Percentiles rank a stretch among this genome's conserved stretches.
Conservation (phyloP, 2,113 vertebrate species). For the Paracanthobrama guichenoti region DNA sequence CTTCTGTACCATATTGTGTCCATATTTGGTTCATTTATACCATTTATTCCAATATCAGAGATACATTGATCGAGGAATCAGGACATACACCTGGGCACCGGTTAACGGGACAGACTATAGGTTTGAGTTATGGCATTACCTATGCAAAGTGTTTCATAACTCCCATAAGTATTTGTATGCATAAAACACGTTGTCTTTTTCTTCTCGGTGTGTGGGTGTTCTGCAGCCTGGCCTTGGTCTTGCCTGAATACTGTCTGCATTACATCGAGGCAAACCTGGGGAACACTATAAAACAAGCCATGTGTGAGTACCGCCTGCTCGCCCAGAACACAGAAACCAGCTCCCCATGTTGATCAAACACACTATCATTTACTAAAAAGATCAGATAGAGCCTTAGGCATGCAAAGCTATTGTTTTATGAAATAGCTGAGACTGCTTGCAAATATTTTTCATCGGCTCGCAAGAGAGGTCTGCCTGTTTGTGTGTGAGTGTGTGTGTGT, state of each 20-base stretch:
- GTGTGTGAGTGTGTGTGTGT: no score
- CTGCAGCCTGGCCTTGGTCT: conserved; percentile 91
- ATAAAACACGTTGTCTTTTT: conserved; percentile 18
- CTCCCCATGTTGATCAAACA: conserved; percentile 9
- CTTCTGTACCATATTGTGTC: not conserved
- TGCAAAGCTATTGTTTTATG: conserved; percentile 28
- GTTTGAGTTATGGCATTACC: conserved; percentile 63
- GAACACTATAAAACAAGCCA: conserved; percentile 86
- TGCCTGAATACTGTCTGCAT: conserved; percentile 96
- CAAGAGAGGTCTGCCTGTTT: conserved; percentile 10
- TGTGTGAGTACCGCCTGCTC: conserved; percentile 83
- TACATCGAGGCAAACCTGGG: conserved; percentile 95
- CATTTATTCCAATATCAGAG: conserved; percentile 74
- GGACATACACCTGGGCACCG: conserved; percentile 94
- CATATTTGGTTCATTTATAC: not conserved
- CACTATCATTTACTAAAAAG: conserved; percentile 9
- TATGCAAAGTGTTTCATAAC: conserved; percentile 17
- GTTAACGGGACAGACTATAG: conserved; percentile 98
- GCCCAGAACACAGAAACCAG: conserved; percentile 5
- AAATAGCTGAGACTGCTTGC: not conserved
- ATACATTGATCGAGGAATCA: conserved; percentile 92
- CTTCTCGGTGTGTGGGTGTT: conserved; percentile 66
- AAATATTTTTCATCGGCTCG: conserved; percentile 3
- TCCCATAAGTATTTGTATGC: conserved; percentile 4
- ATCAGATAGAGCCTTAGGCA: not conserved